phyloP scores from a whole-genome alignment of 1,140 invertebrate species.

The Drosophila quadrilineata region DNA sequence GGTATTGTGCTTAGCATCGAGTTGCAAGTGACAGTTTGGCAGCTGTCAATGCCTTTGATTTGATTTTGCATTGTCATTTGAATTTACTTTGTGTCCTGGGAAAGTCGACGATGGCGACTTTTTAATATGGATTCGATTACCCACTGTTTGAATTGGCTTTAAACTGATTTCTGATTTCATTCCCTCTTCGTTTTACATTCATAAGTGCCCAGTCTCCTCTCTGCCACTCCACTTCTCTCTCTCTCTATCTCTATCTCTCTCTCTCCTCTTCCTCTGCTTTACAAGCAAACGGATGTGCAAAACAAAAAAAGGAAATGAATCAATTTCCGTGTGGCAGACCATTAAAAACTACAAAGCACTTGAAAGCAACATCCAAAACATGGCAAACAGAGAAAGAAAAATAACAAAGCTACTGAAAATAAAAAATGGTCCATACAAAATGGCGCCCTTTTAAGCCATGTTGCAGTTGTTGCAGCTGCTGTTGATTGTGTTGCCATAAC shows the following conservation, averaged over 20 bases:
- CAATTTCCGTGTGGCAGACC: conserved; percentile 71
- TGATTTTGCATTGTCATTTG: conserved; percentile 35
- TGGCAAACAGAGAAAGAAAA: too few relatives aligned
- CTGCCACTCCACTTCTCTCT: too few relatives aligned
- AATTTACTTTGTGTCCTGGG: conserved; percentile 61
- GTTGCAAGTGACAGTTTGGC: conserved; percentile 66
- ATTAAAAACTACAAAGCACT: conserved; percentile 71
- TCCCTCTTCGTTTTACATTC: too few relatives aligned
- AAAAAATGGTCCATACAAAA: conserved; percentile 29
- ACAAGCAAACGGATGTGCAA: conserved; percentile 48
- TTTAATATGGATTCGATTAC: conserved; percentile 28
- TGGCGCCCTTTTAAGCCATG: neutral
- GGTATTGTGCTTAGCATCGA: conserved; percentile 55
- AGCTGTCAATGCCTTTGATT: conserved; percentile 48
- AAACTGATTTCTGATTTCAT: conserved; percentile 14
- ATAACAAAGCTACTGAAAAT: conserved; percentile 23
- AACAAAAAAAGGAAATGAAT: conserved; percentile 73
- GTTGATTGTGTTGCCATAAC: neutral
- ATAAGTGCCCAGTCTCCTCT: too few relatives aligned
- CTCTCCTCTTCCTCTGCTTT: neutral
- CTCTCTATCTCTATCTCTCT: too few relatives aligned
- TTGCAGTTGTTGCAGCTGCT: neutral
- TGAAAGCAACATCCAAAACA: too few relatives aligned
- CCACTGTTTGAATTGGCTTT: conserved; percentile 32
- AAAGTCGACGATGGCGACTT: conserved; percentile 26